phyloP scores from a whole-genome alignment of 1,140 invertebrate genomes.

The Hypsibius dujardini region DNA sequence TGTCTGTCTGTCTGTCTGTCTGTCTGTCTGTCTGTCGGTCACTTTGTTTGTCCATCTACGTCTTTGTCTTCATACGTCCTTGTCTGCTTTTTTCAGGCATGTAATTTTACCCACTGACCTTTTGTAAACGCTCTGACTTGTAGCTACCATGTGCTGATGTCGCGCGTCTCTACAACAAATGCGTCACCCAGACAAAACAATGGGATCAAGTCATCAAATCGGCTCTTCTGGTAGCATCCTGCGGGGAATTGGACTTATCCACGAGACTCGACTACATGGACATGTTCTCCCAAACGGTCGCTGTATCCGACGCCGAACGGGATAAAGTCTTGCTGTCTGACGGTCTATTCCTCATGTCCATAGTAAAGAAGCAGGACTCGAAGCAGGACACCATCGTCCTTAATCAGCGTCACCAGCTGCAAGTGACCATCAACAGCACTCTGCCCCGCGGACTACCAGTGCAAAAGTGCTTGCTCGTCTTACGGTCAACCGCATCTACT shows the following conservation, averaged over 20 bases:
- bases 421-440: not conserved
- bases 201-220: constrained; percentile 11
- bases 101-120: not conserved
- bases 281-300: not conserved
- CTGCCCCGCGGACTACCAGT: not conserved
- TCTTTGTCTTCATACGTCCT: too few relatives aligned
- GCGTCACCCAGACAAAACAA: not conserved
- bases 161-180: not conserved
- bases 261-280: not conserved
- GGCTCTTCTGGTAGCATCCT: not conserved
- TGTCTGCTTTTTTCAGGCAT: too few relatives aligned
- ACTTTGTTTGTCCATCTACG: too few relatives aligned
- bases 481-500: too few relatives aligned
- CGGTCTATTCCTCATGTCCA: not conserved
- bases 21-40: too few relatives aligned
- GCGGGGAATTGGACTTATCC: not conserved
- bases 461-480: not conserved
- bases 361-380: not conserved
- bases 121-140: not conserved
- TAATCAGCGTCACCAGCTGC: too few relatives aligned
- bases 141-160: not conserved
- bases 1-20: too few relatives aligned
- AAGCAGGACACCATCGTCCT: not conserved
- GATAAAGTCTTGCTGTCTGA: not conserved
- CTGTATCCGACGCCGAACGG: not conserved